Conservation (phyloP, 2,113 vertebrate genomes). For the Syngnathus scovelli region DNA sequence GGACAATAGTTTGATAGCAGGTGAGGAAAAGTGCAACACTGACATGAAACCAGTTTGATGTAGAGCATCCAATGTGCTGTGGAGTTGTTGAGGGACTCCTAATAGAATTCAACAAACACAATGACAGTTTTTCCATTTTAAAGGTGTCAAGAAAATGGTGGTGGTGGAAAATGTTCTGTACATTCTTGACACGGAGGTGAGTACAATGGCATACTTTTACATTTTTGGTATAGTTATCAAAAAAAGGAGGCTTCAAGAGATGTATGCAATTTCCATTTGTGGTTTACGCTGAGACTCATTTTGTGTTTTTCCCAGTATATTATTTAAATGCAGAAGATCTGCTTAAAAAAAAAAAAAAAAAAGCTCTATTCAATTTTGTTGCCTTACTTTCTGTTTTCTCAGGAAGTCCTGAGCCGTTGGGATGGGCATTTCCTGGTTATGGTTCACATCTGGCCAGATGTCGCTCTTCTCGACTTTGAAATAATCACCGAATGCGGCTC, state of each 20-base stretch:
- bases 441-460: conserved; percentile 78
- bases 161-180: conserved; percentile 82
- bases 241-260: not conserved
- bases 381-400: not conserved
- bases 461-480: conserved; percentile 81
- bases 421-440: conserved; percentile 78
- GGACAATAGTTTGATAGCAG: conserved; percentile 77
- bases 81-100: not conserved
- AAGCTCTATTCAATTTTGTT: too few relatives aligned
- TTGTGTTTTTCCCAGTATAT: too few relatives aligned
- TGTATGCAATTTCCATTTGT: too few relatives aligned
- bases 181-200: conserved; percentile 82
- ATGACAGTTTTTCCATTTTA: conserved; percentile 25
- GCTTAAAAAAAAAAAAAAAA: too few relatives aligned
- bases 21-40: conserved; percentile 57
- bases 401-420: conserved; percentile 86
- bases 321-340: too few relatives aligned
- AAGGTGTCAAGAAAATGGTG: conserved; percentile 83
- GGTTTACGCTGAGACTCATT: not conserved
- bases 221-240: not conserved
- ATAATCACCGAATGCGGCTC: conserved; percentile 82
- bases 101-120: not conserved
- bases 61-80: not conserved
- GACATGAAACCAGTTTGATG: not conserved
- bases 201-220: conserved; percentile 21